phyloP scores from a whole-genome alignment of 2,113 vertebrate genomes.

The Pitta sordida region DNA sequence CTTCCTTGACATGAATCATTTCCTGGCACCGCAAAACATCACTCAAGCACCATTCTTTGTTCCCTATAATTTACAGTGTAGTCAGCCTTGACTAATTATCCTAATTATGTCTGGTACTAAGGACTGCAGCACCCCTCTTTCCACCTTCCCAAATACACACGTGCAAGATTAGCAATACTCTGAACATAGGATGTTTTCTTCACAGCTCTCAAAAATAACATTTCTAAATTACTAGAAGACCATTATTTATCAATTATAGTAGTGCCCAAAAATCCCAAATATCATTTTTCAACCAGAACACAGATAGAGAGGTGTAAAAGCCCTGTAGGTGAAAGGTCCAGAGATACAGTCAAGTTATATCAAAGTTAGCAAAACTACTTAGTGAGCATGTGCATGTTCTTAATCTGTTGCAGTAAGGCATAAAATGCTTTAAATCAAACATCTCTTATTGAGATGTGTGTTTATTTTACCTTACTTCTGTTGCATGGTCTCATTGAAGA shows the following conservation, averaged over 20 bases:
- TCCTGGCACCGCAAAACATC: background rate
- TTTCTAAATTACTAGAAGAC: background rate
- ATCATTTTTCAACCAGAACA: background rate
- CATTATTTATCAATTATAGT: background rate
- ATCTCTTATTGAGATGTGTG: background rate
- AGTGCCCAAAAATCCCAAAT: background rate
- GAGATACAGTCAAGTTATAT: background rate
- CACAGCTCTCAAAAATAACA: background rate
- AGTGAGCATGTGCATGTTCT: background rate
- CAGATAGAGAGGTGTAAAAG: background rate
- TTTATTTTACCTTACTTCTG: background rate
- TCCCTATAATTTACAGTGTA: background rate
- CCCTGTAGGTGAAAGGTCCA: background rate
- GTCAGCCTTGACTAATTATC: background rate
- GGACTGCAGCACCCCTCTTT: background rate
- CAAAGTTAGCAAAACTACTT: background rate
- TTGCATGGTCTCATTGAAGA: background rate
- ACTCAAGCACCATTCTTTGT: background rate
- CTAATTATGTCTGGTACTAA: background rate
- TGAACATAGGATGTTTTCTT: background rate
- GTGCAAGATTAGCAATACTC: background rate
- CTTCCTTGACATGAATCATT: background rate
- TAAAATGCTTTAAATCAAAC: background rate
- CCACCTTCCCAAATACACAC: background rate
- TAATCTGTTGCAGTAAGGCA: background rate